A percentile compares a stretch with the other conserved stretches of the same genome.
Conservation (phyloP, 2,113 vertebrate genomes). For the Ranitomeya imitator region DNA sequence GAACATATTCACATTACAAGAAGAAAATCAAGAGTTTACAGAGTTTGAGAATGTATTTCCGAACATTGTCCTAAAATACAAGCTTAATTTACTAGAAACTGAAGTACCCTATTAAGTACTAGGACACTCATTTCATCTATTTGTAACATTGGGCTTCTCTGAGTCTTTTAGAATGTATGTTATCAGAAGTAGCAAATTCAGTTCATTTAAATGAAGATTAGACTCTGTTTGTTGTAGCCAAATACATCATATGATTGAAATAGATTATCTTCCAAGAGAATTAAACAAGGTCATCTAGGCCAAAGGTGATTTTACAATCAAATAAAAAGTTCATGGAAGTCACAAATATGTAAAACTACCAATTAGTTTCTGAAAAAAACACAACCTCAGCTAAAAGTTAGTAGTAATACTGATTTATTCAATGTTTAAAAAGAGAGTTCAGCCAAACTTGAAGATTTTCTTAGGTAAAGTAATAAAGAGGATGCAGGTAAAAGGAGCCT, state of each 20-base stretch:
- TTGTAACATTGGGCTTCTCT: neutral
- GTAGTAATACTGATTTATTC: neutral
- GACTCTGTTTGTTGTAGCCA: neutral
- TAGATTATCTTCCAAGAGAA: neutral
- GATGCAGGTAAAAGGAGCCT: neutral
- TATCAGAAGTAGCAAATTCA: neutral
- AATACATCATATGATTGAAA: neutral
- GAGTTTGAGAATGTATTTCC: no score
- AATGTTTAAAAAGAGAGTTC: neutral
- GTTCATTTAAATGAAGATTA: slow-evolving; percentile 4
- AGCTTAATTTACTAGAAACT: no score
- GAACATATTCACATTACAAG: no score
- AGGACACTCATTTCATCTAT: neutral
- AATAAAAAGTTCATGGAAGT: neutral
- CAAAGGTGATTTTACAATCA: neutral
- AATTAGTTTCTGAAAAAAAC: neutral
- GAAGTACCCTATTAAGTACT: neutral
- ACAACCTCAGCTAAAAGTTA: neutral
- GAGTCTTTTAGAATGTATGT: neutral
- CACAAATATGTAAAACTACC: neutral
- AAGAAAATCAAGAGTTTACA: no score
- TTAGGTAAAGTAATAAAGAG: neutral
- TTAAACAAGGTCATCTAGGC: neutral
- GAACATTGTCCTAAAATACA: no score
- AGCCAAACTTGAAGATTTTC: neutral